Conservation (phyloP, 2,113 vertebrate species). For the Xiphorhynchus elegans region DNA sequence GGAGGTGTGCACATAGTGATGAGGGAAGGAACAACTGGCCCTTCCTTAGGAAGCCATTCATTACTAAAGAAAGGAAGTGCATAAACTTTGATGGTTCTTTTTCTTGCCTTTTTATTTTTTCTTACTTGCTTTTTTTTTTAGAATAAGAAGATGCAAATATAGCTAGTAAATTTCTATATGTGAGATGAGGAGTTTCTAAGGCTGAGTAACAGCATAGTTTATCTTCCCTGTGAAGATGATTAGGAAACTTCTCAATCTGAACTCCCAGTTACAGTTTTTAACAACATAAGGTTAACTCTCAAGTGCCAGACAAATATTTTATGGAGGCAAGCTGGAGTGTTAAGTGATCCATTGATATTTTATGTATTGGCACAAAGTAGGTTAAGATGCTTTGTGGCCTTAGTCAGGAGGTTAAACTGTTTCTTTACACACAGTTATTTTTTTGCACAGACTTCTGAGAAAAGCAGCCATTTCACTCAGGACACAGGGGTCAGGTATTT, state of each 20-base stretch:
- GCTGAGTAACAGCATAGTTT: neutral
- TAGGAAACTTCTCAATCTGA: neutral
- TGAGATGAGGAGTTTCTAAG: neutral
- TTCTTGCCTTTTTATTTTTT: neutral
- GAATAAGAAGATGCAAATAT: neutral
- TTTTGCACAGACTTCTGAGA: neutral
- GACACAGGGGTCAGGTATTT: neutral
- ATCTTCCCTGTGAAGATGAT: neutral
- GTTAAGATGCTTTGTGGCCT: neutral
- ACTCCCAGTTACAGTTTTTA: neutral
- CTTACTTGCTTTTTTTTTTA: neutral
- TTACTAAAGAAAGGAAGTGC: neutral
- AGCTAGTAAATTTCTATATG: neutral
- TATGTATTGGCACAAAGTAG: neutral
- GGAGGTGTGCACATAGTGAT: neutral
- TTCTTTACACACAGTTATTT: neutral
- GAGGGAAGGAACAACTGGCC: neutral
- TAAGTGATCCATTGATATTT: neutral
- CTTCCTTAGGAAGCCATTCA: neutral
- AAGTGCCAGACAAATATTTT: neutral
- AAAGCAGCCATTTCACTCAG: neutral
- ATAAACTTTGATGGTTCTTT: neutral
- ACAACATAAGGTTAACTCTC: neutral
- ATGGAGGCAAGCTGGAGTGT: neutral
- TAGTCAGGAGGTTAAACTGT: neutral